These are phyloP conservation scores for Ctenoplectra terminalis DNA, from an alignment of 1,140 invertebrate genomes.

Conservation along the genomic window DNA sequence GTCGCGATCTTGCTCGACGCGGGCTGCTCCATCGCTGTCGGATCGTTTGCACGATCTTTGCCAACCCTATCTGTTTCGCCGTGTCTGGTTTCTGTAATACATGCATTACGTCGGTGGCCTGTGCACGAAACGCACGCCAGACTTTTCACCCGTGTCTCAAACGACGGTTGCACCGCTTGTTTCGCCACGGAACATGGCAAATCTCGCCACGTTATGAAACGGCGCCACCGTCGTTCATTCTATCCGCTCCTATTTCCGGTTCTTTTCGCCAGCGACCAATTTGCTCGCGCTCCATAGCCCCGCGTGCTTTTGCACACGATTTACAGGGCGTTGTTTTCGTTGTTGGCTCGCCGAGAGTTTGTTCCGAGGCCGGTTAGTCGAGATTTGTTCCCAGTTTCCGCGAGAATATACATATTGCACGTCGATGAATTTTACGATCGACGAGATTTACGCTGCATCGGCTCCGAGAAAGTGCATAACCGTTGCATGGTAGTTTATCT, in stretches of 20 bases:
- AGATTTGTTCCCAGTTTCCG: constrained; percentile 18
- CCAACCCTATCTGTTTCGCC: constrained; percentile 10
- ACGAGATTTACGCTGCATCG: constrained; percentile 3
- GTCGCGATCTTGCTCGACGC: constrained; percentile 2
- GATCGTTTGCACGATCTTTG: constrained; percentile 42
- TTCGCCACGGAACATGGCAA: neutral
- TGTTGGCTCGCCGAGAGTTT: neutral
- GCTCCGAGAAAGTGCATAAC: neutral
- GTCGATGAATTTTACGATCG: constrained; percentile 3
- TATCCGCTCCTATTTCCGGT: neutral
- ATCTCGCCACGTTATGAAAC: constrained; percentile 13
- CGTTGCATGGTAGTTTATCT: neutral
- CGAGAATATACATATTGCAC: neutral
- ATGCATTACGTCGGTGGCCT: constrained; percentile 3
- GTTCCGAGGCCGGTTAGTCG: neutral
- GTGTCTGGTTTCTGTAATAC: constrained; percentile 49
- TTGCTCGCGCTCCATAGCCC: neutral
- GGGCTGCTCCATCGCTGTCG: neutral
- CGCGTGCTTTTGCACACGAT: neutral
- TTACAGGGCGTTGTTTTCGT: constrained; percentile 2
- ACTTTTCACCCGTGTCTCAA: constrained; percentile 23
- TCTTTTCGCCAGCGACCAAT: constrained; percentile 1
- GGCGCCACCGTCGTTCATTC: neutral
- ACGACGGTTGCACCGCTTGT: neutral
- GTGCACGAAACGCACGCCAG: constrained; percentile 14